Percentiles rank a stretch among this genome's conserved stretches.
phyloP scores from a whole-genome alignment of 2,888 invertebrate genomes.

The Eristalinus sepulchralis region DNA sequence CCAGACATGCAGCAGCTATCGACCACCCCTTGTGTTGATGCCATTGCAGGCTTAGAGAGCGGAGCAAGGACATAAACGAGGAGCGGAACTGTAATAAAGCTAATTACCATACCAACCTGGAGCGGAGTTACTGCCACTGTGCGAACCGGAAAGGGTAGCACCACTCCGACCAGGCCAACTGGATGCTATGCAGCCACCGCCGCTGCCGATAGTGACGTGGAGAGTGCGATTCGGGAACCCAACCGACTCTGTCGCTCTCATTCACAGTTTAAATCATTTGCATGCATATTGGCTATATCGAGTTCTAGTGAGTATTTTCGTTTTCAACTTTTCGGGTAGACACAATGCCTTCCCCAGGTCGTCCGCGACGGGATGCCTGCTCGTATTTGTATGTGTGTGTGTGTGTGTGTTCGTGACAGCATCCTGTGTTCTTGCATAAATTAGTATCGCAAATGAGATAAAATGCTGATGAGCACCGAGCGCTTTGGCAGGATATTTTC shows the following conservation, averaged over 20 bases:
- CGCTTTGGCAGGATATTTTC: conserved; percentile 41
- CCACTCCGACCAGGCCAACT: conserved; percentile 26
- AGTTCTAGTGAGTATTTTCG: conserved; percentile 53
- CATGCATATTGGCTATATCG: conserved; percentile 71
- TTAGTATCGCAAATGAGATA: conserved; percentile 70
- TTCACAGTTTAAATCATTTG: conserved; percentile 69
- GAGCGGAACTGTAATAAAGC: conserved; percentile 61
- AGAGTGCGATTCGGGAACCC: conserved; percentile 15
- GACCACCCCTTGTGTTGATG: neutral
- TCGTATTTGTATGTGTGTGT: neutral
- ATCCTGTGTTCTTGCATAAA: conserved; percentile 63
- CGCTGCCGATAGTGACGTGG: conserved; percentile 46
- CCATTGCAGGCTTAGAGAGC: conserved; percentile 7
- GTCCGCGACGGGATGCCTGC: neutral
- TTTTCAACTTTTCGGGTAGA: conserved; percentile 53
- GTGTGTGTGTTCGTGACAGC: neutral
- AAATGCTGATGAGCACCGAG: conserved; percentile 64
- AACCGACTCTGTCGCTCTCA: conserved; percentile 1
- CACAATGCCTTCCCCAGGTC: neutral
- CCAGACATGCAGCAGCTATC: neutral
- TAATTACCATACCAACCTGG: conserved; percentile 60
- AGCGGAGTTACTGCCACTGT: neutral
- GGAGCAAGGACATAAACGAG: conserved; percentile 33
- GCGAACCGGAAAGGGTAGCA: conserved; percentile 2
- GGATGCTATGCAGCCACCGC: conserved; percentile 44